Evolutionary conservation across 2,888 invertebrate genomes (phyloP).

Genomic region (Tetranychus truncatus): DNA sequence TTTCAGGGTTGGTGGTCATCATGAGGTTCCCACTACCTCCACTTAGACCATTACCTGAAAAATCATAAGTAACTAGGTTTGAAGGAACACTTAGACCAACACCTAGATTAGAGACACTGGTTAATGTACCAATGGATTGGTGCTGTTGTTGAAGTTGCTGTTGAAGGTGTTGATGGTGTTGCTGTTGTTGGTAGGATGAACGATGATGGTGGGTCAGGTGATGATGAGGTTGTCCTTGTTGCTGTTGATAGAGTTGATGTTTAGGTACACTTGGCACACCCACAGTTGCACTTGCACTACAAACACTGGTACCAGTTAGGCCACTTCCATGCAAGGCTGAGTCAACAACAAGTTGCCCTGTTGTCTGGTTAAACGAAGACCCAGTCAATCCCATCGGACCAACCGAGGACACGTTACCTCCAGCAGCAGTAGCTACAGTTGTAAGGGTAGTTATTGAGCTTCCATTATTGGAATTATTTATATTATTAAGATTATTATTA

Average conservation of each 20-base stretch:
- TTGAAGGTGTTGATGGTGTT: not conserved
- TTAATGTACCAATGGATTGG: not conserved
- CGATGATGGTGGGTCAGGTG: not conserved
- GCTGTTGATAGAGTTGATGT: not conserved
- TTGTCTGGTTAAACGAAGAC: not conserved
- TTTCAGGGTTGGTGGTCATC: not conserved
- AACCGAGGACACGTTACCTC: not conserved
- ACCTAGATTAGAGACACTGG: not conserved
- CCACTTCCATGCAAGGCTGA: not conserved
- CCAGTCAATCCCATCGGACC: not conserved
- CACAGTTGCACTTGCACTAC: not conserved
- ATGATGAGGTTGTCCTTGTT: not conserved
- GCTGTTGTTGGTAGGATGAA: not conserved
- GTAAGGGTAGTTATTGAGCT: not conserved
- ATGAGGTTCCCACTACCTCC: not conserved
- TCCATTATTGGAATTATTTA: not conserved
- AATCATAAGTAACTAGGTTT: not conserved
- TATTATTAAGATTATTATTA: not conserved
- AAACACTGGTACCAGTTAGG: not conserved
- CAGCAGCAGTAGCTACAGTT: not conserved
- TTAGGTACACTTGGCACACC: not conserved
- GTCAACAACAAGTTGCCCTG: not conserved
- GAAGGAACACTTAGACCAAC: not conserved
- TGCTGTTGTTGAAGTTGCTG: not conserved
- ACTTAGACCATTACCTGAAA: not conserved